phyloP scores from a whole-genome alignment of 2,113 vertebrate genomes.

The Mohoua ochrocephala region DNA sequence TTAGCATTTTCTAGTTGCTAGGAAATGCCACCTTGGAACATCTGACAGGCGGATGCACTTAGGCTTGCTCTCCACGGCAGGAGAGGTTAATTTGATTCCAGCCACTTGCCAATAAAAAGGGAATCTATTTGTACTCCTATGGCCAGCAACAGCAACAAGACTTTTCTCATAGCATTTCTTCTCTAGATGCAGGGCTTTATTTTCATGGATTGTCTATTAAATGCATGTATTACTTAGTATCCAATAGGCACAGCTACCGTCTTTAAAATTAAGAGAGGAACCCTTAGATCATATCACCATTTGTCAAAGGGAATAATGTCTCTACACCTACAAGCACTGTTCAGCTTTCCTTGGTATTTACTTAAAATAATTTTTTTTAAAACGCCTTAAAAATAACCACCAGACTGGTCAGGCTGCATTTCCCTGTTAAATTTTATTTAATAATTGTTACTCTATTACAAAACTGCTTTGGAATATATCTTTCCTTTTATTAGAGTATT shows the following conservation, averaged over 20 bases:
- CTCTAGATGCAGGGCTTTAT: neutral
- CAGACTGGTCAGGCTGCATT: neutral
- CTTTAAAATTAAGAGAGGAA: neutral
- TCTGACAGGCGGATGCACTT: conserved; percentile 37
- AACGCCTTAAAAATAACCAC: neutral
- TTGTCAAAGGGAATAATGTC: neutral
- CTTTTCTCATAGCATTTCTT: neutral
- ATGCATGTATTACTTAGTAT: neutral
- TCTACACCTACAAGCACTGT: neutral
- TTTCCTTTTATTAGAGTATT: neutral
- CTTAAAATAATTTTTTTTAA: neutral
- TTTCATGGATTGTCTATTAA: neutral
- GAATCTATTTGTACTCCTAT: conserved; percentile 68
- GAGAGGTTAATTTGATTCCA: conserved; percentile 72
- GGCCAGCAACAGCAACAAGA: conserved; percentile 2
- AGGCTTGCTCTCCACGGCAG: conserved; percentile 40
- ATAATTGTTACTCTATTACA: neutral
- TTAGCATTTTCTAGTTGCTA: conserved; percentile 73
- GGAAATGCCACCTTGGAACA: conserved; percentile 62
- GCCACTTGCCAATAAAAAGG: conserved; percentile 64
- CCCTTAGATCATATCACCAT: neutral
- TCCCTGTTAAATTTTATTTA: neutral
- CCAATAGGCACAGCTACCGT: neutral
- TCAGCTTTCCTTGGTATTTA: neutral
- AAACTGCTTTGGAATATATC: neutral